Evolutionary conservation across 2,113 vertebrate species (phyloP).

Genomic region (Strix aluco): DNA sequence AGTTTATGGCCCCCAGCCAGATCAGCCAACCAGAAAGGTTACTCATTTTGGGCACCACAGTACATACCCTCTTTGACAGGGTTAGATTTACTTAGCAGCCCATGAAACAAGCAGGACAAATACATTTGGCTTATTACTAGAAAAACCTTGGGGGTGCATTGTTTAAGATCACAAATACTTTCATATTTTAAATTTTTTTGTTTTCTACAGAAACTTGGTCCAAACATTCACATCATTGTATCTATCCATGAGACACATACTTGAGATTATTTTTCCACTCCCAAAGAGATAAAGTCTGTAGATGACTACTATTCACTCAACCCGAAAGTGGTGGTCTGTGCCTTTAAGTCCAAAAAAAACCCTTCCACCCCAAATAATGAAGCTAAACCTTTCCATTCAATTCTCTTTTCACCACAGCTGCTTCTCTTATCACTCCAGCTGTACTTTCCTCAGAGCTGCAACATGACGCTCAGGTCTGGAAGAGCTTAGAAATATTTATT

Average conservation of each 20-base stretch:
- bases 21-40: constrained; percentile 31
- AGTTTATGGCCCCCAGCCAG: neutral
- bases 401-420: constrained; percentile 45
- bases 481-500: constrained; percentile 23
- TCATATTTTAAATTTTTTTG: too few species aligned
- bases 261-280: neutral
- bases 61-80: neutral
- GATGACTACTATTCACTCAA: constrained; percentile 32
- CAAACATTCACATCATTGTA: neutral
- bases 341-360: constrained; percentile 20
- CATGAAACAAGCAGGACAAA: constrained; percentile 4
- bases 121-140: neutral
- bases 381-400: constrained; percentile 9
- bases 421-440: constrained; percentile 48
- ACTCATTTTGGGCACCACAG: neutral
- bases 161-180: neutral
- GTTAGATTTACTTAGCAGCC: constrained; percentile 6
- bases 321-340: neutral
- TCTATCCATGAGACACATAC: neutral
- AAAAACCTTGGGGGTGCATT: neutral
- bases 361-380: neutral
- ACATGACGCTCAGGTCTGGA: neutral
- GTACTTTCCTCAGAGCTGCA: constrained; percentile 11
- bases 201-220: neutral
- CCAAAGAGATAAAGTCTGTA: neutral